A percentile compares a stretch with the other conserved stretches of the same genome.
Evolutionary conservation across 2,113 vertebrate species (phyloP).

Genomic region (Lophura nycthemera): DNA sequence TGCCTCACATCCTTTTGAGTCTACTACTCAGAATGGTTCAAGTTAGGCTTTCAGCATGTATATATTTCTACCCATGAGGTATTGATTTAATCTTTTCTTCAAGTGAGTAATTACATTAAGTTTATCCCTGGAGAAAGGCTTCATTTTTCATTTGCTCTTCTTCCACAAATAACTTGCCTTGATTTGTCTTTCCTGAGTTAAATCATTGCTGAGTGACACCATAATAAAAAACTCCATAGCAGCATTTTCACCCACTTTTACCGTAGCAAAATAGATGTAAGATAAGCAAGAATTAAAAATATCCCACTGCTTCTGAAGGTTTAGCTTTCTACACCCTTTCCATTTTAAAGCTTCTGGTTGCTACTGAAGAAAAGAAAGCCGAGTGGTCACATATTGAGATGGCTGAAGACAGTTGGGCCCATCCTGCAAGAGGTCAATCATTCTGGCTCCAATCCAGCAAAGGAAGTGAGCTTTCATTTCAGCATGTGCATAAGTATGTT

Average conservation of each 20-base stretch:
- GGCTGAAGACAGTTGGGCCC: background rate
- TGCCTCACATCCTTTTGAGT: background rate
- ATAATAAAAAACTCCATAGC: background rate
- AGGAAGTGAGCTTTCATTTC: background rate
- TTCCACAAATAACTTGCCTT: background rate
- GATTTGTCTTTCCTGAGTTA: background rate
- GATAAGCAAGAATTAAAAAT: background rate
- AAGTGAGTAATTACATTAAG: constrained; percentile 27
- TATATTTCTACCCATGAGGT: background rate
- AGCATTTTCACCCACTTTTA: background rate
- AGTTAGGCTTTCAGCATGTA: background rate
- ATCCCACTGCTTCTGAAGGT: background rate
- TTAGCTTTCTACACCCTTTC: background rate
- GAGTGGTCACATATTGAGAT: background rate
- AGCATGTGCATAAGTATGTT: background rate
- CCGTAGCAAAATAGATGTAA: background rate
- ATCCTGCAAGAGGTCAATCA: background rate
- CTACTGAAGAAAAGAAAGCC: background rate
- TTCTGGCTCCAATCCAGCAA: background rate
- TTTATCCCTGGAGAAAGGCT: background rate
- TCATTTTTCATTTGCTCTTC: constrained; percentile 41
- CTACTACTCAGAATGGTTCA: background rate
- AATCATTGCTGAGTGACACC: background rate
- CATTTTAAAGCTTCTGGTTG: background rate
- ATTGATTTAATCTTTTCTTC: constrained; percentile 30